phyloP scores from a whole-genome alignment of 2,888 invertebrate species.

The Lepidochrysops patricia region DNA sequence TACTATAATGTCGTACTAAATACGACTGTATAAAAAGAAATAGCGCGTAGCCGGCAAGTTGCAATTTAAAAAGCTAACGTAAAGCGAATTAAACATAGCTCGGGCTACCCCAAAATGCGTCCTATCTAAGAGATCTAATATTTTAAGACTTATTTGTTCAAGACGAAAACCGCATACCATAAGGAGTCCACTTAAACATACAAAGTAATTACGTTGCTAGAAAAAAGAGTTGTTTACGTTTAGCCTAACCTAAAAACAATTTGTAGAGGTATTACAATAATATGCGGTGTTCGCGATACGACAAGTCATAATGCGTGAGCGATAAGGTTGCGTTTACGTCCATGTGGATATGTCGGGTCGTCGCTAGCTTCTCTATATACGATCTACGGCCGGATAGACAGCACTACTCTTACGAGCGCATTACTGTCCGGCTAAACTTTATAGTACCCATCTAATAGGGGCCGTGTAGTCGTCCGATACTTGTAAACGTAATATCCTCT shows the following conservation, averaged over 20 bases:
- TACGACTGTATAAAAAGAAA: neutral
- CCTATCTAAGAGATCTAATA: conserved; percentile 21
- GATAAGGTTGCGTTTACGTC: conserved; percentile 7
- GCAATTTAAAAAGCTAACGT: conserved; percentile 13
- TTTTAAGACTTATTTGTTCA: conserved; percentile 4
- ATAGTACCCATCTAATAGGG: neutral
- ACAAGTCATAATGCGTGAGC: neutral
- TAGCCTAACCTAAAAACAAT: neutral
- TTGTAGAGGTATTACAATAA: neutral
- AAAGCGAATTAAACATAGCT: conserved; percentile 10
- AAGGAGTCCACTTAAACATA: neutral
- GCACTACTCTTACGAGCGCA: neutral
- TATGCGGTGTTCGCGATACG: conserved; percentile 3
- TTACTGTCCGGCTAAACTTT: neutral
- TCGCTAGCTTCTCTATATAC: conserved; percentile 6
- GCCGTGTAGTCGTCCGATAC: neutral
- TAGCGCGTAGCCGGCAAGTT: neutral
- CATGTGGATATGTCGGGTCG: conserved; percentile 10
- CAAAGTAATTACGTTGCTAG: conserved; percentile 1
- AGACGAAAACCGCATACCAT: conserved; percentile 4
- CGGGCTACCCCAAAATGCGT: conserved; percentile 10
- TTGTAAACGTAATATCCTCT: neutral
- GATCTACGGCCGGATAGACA: neutral
- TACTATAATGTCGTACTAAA: neutral
- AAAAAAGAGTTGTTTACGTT: neutral